These are phyloP conservation scores for Cottus gobio DNA, from an alignment of 2,113 vertebrate genomes.

Conservation along the genomic window DNA sequence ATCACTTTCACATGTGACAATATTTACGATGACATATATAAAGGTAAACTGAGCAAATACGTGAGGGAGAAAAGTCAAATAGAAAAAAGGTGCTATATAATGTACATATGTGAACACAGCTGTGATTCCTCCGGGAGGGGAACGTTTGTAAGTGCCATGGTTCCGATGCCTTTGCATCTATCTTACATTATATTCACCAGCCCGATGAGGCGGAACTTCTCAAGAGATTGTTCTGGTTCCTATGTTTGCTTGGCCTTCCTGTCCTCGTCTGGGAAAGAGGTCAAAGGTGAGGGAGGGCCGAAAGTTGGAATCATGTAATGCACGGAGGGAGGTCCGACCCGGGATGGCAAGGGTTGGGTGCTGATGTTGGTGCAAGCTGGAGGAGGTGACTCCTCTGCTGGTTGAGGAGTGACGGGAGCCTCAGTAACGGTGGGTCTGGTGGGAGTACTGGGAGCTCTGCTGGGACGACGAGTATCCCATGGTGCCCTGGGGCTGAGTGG, in stretches of 20 bases:
- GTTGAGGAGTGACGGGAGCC: constrained; percentile 26
- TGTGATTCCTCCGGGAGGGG: constrained; percentile 50
- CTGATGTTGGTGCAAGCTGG: constrained; percentile 3
- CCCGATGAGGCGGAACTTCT: constrained; percentile 21
- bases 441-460: constrained; percentile 96
- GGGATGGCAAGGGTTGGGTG: neutral
- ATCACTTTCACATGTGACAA: constrained; percentile 46
- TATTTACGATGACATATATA: constrained; percentile 77
- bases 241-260: constrained; percentile 75
- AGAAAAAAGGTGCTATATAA: constrained; percentile 77
- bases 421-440: constrained; percentile 97
- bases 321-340: neutral
- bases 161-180: constrained; percentile 35
- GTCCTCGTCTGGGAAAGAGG: constrained; percentile 54
- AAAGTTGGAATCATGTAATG: constrained; percentile 40
- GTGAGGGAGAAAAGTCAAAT: constrained; percentile 49
- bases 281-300: constrained; percentile 27
- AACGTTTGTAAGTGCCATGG: constrained; percentile 60
- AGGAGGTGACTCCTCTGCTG: constrained; percentile 51
- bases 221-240: constrained; percentile 82
- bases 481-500: constrained; percentile 94
- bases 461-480: constrained; percentile 96
- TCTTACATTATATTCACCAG: constrained; percentile 31
- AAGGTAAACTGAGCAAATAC: constrained; percentile 65
- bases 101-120: constrained; percentile 66